phyloP scores from a whole-genome alignment of 2,797 vertebrate species.

The Lerista edwardsae region DNA sequence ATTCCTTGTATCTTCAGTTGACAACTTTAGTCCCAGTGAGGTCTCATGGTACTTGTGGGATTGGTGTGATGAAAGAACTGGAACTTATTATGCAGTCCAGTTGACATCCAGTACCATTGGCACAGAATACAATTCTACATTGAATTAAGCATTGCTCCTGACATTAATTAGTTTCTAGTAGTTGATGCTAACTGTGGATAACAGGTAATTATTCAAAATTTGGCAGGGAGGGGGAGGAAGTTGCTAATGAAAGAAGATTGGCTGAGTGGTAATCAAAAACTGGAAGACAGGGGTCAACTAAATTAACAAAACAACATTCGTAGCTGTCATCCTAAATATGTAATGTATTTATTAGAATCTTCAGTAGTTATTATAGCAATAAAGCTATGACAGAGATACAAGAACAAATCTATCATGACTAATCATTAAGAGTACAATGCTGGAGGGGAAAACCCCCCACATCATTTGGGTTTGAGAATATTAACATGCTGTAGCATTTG shows the following conservation, averaged over 20 bases:
- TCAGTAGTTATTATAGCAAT: slow-evolving; percentile 21
- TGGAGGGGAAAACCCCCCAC: not conserved
- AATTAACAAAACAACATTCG: slow-evolving; percentile 37
- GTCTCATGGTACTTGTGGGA: not conserved
- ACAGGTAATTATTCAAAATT: slow-evolving; percentile 42
- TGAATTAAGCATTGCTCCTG: slow-evolving; percentile 18
- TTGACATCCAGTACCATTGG: not conserved
- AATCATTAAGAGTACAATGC: not conserved
- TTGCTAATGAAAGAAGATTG: slow-evolving; percentile 45
- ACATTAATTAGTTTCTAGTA: slow-evolving; percentile 49
- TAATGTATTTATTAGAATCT: slow-evolving; percentile 28
- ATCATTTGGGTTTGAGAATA: not conserved
- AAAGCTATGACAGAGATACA: slow-evolving; percentile 31
- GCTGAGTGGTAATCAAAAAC: slow-evolving; percentile 32
- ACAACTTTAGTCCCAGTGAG: not conserved
- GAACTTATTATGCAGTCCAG: slow-evolving; percentile 11
- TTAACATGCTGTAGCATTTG: not conserved
- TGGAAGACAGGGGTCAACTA: slow-evolving; percentile 21
- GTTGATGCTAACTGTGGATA: slow-evolving; percentile 38
- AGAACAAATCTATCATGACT: slow-evolving; percentile 7
- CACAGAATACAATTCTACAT: slow-evolving; percentile 7
- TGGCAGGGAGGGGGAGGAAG: not conserved
- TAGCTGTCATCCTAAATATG: not conserved
- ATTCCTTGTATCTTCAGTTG: not conserved
- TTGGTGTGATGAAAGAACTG: not conserved